Percentiles rank a stretch among this genome's conserved stretches.
phyloP scores from a whole-genome alignment of 2,797 vertebrate genomes.

The Orestias chungarensis region DNA sequence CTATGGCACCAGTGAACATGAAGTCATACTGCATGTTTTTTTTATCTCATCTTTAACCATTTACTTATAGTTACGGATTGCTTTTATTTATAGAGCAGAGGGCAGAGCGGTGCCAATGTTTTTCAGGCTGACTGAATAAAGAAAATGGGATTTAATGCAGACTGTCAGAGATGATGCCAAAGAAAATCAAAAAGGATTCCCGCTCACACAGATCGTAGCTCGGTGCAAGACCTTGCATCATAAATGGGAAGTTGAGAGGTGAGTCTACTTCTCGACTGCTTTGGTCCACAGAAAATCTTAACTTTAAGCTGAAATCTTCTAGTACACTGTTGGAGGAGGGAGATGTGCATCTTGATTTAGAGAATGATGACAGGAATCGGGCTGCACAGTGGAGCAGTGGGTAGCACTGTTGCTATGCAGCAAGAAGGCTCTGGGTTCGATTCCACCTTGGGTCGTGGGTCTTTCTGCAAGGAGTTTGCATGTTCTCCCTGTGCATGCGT shows the following conservation, averaged over 20 bases:
- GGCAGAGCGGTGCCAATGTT: not conserved
- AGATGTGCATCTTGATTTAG: not conserved
- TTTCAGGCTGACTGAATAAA: not conserved
- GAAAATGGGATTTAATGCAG: not conserved
- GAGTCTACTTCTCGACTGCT: not conserved
- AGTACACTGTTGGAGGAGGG: not conserved
- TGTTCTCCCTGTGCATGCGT: no score
- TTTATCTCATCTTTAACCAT: not conserved
- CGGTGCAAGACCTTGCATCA: not conserved
- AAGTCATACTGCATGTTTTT: not conserved
- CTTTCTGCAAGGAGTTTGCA: no score
- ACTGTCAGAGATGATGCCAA: not conserved
- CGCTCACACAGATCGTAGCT: not conserved
- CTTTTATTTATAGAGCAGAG: not conserved
- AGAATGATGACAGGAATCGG: not conserved
- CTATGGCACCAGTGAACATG: not conserved
- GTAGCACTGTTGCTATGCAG: no score
- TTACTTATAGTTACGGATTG: not conserved
- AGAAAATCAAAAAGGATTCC: not conserved
- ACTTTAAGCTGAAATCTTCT: not conserved
- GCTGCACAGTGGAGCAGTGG: no score
- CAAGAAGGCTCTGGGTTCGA: no score
- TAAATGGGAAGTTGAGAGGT: no score
- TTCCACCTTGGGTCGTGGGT: no score
- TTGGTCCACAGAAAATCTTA: not conserved